phyloP scores from a whole-genome alignment of 2,888 invertebrate genomes.

The Watsonalla binaria region DNA sequence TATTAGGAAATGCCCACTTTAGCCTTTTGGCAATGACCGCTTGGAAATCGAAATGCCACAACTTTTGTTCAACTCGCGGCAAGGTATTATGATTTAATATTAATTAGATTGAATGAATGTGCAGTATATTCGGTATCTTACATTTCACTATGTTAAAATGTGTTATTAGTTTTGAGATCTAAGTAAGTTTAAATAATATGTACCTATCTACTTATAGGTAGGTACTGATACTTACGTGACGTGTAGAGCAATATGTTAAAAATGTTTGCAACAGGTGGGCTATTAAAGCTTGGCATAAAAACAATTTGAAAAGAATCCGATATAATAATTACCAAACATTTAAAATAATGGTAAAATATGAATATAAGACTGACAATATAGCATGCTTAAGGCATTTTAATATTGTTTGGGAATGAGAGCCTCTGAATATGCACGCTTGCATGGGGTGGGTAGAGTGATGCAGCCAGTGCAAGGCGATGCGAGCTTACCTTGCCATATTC shows the following conservation, averaged over 20 bases:
- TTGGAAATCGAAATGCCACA: conserved; percentile 48
- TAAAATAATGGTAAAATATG: too few relatives aligned
- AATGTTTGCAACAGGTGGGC: background rate
- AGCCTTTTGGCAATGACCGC: conserved; percentile 73
- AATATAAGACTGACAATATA: too few relatives aligned
- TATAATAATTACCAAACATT: too few relatives aligned
- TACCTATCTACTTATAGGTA: too few relatives aligned
- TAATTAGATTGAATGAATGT: background rate
- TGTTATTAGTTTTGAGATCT: too few relatives aligned
- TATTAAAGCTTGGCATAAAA: background rate
- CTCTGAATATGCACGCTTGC: background rate
- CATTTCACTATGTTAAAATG: too few relatives aligned
- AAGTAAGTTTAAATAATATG: too few relatives aligned
- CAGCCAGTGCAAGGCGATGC: conserved; percentile 14
- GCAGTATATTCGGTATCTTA: background rate
- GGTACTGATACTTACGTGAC: too few relatives aligned
- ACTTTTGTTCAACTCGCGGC: conserved; percentile 13
- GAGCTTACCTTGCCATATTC: conserved; percentile 72
- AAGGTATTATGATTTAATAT: background rate
- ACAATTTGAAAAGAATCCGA: background rate
- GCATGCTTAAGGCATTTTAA: too few relatives aligned
- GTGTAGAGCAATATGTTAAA: background rate
- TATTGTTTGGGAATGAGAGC: too few relatives aligned
- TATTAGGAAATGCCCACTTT: conserved; percentile 68
- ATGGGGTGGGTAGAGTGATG: conserved; percentile 6